Base-by-base conservation (phyloP, 2,888 invertebrate genomes). In the Caenorhabditis macrosperma region DNA sequence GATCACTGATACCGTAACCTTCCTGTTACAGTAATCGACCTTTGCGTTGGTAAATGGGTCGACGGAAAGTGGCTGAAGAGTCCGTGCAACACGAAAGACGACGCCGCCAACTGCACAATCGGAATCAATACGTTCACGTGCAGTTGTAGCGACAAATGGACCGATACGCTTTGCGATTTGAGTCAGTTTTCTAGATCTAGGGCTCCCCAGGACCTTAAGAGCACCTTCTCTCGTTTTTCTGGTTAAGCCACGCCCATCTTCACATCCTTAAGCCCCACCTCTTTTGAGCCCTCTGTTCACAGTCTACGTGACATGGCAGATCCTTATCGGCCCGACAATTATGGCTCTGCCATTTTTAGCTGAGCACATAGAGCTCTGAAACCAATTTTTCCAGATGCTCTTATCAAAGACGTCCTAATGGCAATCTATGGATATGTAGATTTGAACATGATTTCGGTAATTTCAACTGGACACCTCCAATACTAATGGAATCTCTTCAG, bases 81-180 rank as follows among this genome's bases (percentile, higher is more conserved):
- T 0, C 81, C 81, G 5, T 81, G 81, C 38, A 81, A 76, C 20
- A 52, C 76, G 0, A 76, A 69, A 59, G 81, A 81, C 24, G 38
- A 46, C 9, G 0, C 9, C 15, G 81, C 81, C 0, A 72, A 72
- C 46, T 81, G 81, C 33, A 76, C 76, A 1, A 77, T 55, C 28
- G 76, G 61, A 12, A 74, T 81, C 12, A 68, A 72, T 17, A 60
- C 52, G 2, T 83, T 78, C 59, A 71, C 64, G 0, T 85, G 85
- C 55, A 76, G 61, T 26, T 85, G 85, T 41, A 77, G 81, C 22
- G 48, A 35, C 1, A 55, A 79, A 38, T 85, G 85, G 85, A 81
- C 80, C 5, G 75, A 75, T 17, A 61, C 71, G 0, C 22, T 67
- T 0, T 84, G 84, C 46, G 81, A 84, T 54, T 52, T 84, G 63